Evolutionary conservation across 2,113 vertebrate species (phyloP), one percentile per base, ranked within the genome.

Genomic region (Cinclus cinclus): DNA sequence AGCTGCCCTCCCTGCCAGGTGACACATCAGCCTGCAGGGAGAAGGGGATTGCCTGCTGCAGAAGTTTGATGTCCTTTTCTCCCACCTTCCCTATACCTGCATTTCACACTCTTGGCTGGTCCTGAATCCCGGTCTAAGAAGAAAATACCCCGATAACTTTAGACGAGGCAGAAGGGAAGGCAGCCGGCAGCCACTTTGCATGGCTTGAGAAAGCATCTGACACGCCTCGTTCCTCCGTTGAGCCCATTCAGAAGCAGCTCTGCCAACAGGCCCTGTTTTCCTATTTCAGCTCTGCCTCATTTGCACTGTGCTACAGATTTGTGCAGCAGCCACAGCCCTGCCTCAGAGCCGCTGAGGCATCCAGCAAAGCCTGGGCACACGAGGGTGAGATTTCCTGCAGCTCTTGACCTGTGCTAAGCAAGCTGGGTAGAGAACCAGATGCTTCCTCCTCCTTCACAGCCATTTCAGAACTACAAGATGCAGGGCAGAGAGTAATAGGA

Each of bases 221-320:
- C 52, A 16, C 0, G 12, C n/a, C 56, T 84, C 1, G 0, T n/a
- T 42, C 12, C 27, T 50, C 7, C 0, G 0, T 4, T 28, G 53
- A 64, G 14, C 10, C 15, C 22, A 1, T 10, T 42, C 6, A 42
- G 73, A 65, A 60, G 65, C 52, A 55, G 65, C 27, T 83, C 22
- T 46, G n/a, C 44, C 78, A 64, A 23, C 24, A 31, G 1, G 7
- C 11, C 21, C 53, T 2, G 33, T 37, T 62, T 62, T 64, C 58
- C 44, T 47, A 1, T 47, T 53, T 47, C 59, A 68, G 41, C 53
- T 42, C 47, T 49, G 53, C 47, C 60, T 27, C 7, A 0, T 62
- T 28, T 30, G 75, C 55, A 18, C n/a, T 4, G 42, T 25, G 52
- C 22, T 56, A 15, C 58, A 33, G 28, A 47, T 53, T 39, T 44